phyloP scores from a whole-genome alignment of 2,888 invertebrate species.

The Cybosia mesomella region DNA sequence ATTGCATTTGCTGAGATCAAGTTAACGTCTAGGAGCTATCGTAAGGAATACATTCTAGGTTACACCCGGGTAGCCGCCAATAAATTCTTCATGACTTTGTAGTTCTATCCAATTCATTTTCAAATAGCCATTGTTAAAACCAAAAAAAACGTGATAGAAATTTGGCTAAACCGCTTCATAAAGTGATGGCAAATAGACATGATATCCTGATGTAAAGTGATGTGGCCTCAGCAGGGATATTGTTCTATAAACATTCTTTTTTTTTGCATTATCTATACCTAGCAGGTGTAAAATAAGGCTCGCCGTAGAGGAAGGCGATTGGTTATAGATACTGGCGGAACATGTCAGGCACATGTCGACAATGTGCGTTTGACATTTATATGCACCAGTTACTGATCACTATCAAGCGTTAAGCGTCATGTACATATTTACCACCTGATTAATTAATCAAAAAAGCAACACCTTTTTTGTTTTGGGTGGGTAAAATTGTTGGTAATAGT shows the following conservation, averaged over 20 bases:
- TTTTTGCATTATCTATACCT: not conserved
- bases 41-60: not conserved
- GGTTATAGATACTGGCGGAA: not conserved
- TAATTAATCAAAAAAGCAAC: not conserved
- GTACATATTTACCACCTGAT: not conserved
- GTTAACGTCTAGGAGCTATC: not conserved
- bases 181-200: too few relatives aligned
- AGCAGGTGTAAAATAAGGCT: not conserved
- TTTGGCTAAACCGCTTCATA: too few relatives aligned
- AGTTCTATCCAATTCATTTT: too few relatives aligned
- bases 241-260: not conserved
- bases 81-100: too few relatives aligned
- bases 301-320: not conserved
- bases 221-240: too few relatives aligned
- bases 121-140: too few relatives aligned
- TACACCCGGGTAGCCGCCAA: not conserved
- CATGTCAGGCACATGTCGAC: not conserved
- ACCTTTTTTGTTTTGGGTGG: not conserved
- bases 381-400: not conserved
- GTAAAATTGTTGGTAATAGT: not conserved
- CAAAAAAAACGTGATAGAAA: too few relatives aligned
- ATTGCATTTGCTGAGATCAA: not conserved
- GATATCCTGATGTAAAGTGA: not conserved
- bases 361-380: not conserved
- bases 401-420: constrained; percentile 1